Base-by-base conservation (phyloP, 2,888 invertebrate species). In the Rhopalosiphum nymphaeae region DNA sequence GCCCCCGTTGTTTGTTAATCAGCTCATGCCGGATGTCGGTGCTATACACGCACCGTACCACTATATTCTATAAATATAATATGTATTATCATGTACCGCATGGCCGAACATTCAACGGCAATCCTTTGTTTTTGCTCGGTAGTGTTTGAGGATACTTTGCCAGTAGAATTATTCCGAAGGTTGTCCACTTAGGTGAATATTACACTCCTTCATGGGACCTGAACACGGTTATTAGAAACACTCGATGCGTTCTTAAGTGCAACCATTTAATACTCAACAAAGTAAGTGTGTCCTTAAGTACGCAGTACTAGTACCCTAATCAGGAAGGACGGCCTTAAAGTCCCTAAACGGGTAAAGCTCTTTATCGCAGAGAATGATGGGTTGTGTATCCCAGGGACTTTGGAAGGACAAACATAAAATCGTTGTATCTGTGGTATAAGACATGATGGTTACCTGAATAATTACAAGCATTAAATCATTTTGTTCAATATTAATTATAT, bases 1-100 rank as follows among this genome's bases (percentile, higher is more conserved):
- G 36, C n/a, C 57, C 3, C 16, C 29, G 36, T 53, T 29, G 61
- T 92, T 87, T 61, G 87, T 67, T 92, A 49, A 87, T 61, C 92
- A 92, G 87, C 92, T 61, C 87, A 49, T 29, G 61, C 92, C 87
- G 87, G 42, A 91, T 53, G 91, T 91, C 42, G n/a, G n/a, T 86
- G 21, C 44, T 46, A 29, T 29, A 78, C 21, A 78, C 49, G 57
- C 25, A 9, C 29, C n/a, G 44, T 46, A 67, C 25, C 49, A 49
- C 49, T 87, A 87, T n/a, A 49, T 46, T 56, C 36, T 78, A 78
- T 78, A 78, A 78, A 78, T 36, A 36, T 36, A 36, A 78, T 78
- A 89, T 89, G 36, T 89, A 89, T 44, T 61, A 89, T 89, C 57
- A 3, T 9, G 57, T 26, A 44, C 61, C 57, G 57, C 89, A 89